Evolutionary conservation across 2,113 vertebrate species (phyloP), one percentile per base, ranked within the genome.

Genomic region (Crypturellus undulatus): DNA sequence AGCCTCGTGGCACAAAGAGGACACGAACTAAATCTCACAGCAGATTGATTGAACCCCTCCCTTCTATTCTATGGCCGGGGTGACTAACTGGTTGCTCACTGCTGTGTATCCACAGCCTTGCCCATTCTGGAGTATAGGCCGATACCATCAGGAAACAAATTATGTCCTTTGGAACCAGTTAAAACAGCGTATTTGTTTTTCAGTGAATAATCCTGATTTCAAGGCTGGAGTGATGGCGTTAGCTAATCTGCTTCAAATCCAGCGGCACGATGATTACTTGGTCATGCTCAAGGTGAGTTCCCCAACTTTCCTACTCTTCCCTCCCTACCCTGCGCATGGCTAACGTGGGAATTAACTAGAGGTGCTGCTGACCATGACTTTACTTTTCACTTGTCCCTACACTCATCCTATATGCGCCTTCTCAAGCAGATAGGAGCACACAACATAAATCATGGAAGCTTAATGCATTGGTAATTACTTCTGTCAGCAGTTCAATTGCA

Each of bases 161-260:
- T 42, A 28, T 70, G 32, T 21, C 17, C 82, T 51, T 64, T 25
- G 43, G 26, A 72, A n/a, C 28, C 36, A 16, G 8, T 38, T 36
- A 19, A 69, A 34, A 8, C 14, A 30, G 3, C 1, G 0, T 88
- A 26, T 89, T 84, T 34, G 49, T 95, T 80, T 93, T 45, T 3
- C 81, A 99, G 99, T 98, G 84, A 98, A 98, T 92, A 99, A 99
- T 89, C 99, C 99, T 5, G 99, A 99, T 91, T 99, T 99, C 92
- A 99, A 99, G 97, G 99, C 99, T 63, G 99, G 99, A 12, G 99
- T 99, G 70, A 98, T 98, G 85, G 99, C 99, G 95, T 97, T 99
- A 94, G 98, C 99, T 20, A 99, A 99, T 92, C 98, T 99, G 56
- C 98, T 99, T 19, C 99, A 99, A 90, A 99, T 99, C 58, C 99